phyloP scores from a whole-genome alignment of 2,113 vertebrate genomes.

The rat (Rattus norvegicus) region DNA sequence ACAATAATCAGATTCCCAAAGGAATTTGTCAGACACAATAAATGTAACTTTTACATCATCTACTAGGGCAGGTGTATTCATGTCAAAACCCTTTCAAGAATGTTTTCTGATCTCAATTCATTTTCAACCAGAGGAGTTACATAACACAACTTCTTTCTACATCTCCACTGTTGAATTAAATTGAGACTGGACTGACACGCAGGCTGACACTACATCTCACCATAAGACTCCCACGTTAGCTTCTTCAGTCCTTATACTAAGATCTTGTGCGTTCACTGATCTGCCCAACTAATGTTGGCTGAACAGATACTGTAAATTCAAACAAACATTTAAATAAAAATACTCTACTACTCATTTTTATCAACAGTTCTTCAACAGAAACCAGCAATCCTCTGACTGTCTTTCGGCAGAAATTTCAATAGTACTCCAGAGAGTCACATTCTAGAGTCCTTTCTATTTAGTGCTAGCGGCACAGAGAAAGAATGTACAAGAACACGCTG shows the following conservation, averaged over 20 bases:
- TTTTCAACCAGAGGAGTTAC: not conserved
- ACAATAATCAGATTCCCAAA: not conserved
- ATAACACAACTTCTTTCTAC: not conserved
- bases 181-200: not conserved
- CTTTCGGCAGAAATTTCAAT: constrained; percentile 32
- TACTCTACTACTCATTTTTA: not conserved
- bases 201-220: not conserved
- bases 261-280: not conserved
- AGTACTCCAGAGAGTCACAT: not conserved
- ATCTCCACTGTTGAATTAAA: constrained; percentile 23
- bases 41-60: not conserved
- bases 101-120: constrained; percentile 28
- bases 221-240: not conserved
- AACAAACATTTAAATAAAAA: constrained; percentile 7
- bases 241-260: not conserved
- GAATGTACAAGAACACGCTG: not conserved
- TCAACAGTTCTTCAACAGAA: not conserved
- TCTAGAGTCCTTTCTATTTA: constrained; percentile 19
- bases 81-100: not conserved
- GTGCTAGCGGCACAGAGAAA: not conserved
- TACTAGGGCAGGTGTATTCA: not conserved
- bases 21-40: not conserved
- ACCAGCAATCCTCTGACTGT: not conserved
- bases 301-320: not conserved
- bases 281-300: constrained; percentile 22